A percentile compares a stretch with the other conserved stretches of the same genome.
Conservation (phyloP, 2,888 invertebrate genomes). For the Drosophila ustulata region DNA sequence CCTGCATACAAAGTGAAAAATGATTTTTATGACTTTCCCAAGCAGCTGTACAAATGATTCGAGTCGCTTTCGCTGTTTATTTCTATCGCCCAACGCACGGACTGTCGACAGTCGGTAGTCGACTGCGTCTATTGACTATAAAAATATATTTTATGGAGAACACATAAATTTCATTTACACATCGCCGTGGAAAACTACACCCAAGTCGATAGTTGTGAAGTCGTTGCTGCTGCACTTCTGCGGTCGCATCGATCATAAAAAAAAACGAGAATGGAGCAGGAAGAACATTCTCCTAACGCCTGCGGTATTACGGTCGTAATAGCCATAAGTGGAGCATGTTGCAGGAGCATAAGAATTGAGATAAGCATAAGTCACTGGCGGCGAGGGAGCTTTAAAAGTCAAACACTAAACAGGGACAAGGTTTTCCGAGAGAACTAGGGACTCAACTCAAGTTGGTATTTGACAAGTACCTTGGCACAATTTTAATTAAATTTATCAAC, state of each 20-base stretch:
- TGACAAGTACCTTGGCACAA: conserved; percentile 3
- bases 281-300: conserved; percentile 15
- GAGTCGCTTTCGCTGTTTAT: conserved; percentile 53
- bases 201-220: conserved; percentile 59
- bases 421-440: not conserved
- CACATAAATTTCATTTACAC: conserved; percentile 41
- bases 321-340: conserved; percentile 22
- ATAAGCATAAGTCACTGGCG: conserved; percentile 7
- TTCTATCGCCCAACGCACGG: not conserved
- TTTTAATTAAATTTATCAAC: conserved; percentile 17
- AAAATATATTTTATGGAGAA: conserved; percentile 35
- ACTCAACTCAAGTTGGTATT: not conserved
- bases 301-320: conserved; percentile 14
- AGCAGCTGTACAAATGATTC: conserved; percentile 59
- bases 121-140: conserved; percentile 40
- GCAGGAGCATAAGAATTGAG: conserved; percentile 16
- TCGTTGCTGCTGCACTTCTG: conserved; percentile 50
- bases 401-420: not conserved
- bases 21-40: conserved; percentile 58
- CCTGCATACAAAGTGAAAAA: conserved; percentile 42
- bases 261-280: conserved; percentile 12
- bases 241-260: conserved; percentile 68
- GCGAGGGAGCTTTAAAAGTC: not conserved
- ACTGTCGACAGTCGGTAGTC: not conserved
- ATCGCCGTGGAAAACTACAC: conserved; percentile 35